Percentiles rank a stretch among this genome's conserved stretches.
Conservation (phyloP, 2,113 vertebrate species). For the Acrocephalus kingi region DNA sequence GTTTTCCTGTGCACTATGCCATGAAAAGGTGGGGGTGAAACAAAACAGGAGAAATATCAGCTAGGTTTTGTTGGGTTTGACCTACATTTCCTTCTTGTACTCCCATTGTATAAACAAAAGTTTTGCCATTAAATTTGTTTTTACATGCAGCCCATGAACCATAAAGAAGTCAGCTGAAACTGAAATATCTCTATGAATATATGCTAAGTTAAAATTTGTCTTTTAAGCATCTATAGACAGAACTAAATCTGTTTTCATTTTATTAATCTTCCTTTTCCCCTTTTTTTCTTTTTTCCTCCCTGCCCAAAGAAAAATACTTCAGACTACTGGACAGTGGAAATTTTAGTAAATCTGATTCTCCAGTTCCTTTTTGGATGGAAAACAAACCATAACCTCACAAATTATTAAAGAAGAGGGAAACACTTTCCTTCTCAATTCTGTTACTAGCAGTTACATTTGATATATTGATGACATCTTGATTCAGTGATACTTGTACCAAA, state of each 20-base stretch:
- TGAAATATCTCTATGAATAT: neutral
- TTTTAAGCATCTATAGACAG: neutral
- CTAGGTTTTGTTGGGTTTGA: neutral
- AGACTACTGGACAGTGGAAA: neutral
- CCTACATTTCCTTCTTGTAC: neutral
- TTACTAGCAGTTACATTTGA: neutral
- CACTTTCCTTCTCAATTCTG: neutral
- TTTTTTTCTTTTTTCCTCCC: neutral
- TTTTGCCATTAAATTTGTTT: neutral
- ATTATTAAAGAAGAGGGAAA: neutral
- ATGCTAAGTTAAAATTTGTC: neutral
- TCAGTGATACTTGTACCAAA: neutral
- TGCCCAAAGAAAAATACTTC: neutral
- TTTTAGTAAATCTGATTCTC: neutral
- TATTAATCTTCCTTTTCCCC: neutral
- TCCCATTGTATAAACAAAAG: neutral
- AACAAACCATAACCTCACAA: neutral
- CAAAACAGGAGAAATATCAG: slow-evolving; percentile 4
- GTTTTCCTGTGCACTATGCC: neutral
- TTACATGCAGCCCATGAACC: neutral
- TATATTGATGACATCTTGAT: neutral
- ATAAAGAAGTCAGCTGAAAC: neutral
- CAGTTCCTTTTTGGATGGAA: neutral
- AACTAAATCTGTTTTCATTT: neutral
- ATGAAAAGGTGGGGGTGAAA: slow-evolving; percentile 34